A percentile compares a stretch with the other conserved stretches of the same genome.
These are phyloP conservation scores for Apogon hyalosoma DNA, from an alignment of 2,797 vertebrate species.

Conservation along the genomic window DNA sequence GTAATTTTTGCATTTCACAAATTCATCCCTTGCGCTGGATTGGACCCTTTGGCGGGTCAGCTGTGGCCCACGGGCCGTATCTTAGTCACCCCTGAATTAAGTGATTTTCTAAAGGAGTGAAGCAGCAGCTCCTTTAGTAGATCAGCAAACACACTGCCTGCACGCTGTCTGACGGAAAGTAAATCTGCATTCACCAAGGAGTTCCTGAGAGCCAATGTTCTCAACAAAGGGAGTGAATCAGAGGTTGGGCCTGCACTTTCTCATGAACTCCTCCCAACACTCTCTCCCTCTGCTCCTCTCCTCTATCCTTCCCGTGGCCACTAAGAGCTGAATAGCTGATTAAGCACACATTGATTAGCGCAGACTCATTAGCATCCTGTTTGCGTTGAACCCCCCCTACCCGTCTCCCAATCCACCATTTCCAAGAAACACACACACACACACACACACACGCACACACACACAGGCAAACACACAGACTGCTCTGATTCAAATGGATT, in stretches of 20 bases:
- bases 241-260: conserved; percentile 82
- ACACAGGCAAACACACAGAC: conserved; percentile 4
- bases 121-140: conserved; percentile 28
- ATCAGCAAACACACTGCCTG: conserved; percentile 19
- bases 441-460: too few relatives aligned
- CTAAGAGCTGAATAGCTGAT: conserved; percentile 87
- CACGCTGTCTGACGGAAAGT: conserved; percentile 23
- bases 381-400: conserved; percentile 82
- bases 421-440: conserved; percentile 55
- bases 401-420: conserved; percentile 37
- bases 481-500: conserved; percentile 83
- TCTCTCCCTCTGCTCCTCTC: conserved; percentile 43
- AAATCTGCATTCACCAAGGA: conserved; percentile 67
- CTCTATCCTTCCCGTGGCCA: conserved; percentile 57
- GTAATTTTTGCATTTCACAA: too few relatives aligned
- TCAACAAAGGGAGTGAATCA: conserved; percentile 72
- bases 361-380: conserved; percentile 89
- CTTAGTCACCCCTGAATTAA: neutral
- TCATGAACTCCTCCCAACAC: conserved; percentile 82
- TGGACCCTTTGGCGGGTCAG: too few relatives aligned
- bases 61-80: too few relatives aligned
- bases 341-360: conserved; percentile 89
- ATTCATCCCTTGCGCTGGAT: too few relatives aligned
- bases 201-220: conserved; percentile 58
- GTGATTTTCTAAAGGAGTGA: conserved; percentile 9